Percentiles rank a stretch among this genome's conserved stretches.
phyloP scores from a whole-genome alignment of 2,888 invertebrate genomes.

The Perizoma flavofasciatum region DNA sequence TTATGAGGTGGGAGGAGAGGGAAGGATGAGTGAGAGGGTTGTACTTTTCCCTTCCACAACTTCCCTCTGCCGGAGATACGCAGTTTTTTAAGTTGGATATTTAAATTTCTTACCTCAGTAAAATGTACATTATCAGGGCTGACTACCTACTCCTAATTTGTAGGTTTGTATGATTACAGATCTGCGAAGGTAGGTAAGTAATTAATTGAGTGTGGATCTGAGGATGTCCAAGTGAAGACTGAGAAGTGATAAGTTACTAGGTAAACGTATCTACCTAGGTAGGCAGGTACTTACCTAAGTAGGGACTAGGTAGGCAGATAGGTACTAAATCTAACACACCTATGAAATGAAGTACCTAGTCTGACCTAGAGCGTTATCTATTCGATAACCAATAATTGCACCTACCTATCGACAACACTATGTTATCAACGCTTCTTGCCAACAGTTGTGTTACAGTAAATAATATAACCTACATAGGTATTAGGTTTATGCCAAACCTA shows the following conservation, averaged over 20 bases:
- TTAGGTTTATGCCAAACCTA: background rate
- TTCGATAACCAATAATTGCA: constrained; percentile 57
- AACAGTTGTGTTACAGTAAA: constrained; percentile 30
- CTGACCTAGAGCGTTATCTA: constrained; percentile 58
- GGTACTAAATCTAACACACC: constrained; percentile 26
- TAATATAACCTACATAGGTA: background rate
- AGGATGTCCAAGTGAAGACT: no score
- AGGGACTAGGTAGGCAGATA: background rate
- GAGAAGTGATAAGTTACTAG: background rate
- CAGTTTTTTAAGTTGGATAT: no score
- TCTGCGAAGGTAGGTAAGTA: no score
- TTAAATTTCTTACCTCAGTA: no score
- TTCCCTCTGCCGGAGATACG: no score
- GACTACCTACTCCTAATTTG: no score
- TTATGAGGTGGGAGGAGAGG: no score
- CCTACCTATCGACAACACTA: constrained; percentile 47
- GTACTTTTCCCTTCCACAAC: no score
- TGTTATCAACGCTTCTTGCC: constrained; percentile 44
- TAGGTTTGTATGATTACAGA: no score
- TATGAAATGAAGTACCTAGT: constrained; percentile 13
- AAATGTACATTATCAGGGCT: no score
- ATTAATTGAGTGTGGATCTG: no score
- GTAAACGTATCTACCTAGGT: background rate
- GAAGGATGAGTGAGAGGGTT: no score
- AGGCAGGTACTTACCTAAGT: background rate